phyloP scores from a whole-genome alignment of 2,797 vertebrate species.

The Poeciliopsis turneri region DNA sequence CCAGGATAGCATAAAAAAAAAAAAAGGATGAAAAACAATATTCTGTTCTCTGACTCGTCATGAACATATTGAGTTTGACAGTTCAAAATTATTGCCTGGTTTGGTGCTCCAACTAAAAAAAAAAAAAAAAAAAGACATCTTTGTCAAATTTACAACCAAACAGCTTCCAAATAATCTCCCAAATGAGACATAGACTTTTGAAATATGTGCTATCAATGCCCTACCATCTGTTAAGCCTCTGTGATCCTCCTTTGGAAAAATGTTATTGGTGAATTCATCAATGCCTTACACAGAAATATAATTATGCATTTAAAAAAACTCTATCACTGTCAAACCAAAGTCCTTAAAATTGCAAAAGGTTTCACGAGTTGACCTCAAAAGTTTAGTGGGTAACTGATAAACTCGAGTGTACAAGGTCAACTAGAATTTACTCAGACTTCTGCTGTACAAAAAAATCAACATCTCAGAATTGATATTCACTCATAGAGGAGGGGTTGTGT shows the following conservation, averaged over 20 bases:
- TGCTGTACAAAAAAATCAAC: not conserved
- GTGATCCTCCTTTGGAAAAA: constrained; percentile 36
- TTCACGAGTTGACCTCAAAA: not conserved
- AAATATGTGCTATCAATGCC: constrained; percentile 67
- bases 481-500: not conserved
- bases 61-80: constrained; percentile 39
- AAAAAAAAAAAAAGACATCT: constrained; percentile 44
- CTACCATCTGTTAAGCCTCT: constrained; percentile 68
- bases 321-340: constrained; percentile 37
- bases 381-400: not conserved
- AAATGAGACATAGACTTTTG: constrained; percentile 63
- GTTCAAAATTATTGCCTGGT: constrained; percentile 42
- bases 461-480: not conserved
- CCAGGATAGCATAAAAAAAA: constrained; percentile 26
- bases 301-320: constrained; percentile 9
- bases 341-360: constrained; percentile 16
- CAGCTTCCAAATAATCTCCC: constrained; percentile 55
- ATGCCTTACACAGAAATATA: constrained; percentile 44
- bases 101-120: constrained; percentile 32
- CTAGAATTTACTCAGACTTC: not conserved
- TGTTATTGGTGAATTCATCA: constrained; percentile 50
- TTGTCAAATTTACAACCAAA: constrained; percentile 49
- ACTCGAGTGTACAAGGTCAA: not conserved
- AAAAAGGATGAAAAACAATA: constrained; percentile 32
- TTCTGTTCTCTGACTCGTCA: constrained; percentile 31